These are phyloP conservation scores for Liopterus haemorrhoidalis DNA, from an alignment of 2,888 invertebrate species.

Conservation along the genomic window DNA sequence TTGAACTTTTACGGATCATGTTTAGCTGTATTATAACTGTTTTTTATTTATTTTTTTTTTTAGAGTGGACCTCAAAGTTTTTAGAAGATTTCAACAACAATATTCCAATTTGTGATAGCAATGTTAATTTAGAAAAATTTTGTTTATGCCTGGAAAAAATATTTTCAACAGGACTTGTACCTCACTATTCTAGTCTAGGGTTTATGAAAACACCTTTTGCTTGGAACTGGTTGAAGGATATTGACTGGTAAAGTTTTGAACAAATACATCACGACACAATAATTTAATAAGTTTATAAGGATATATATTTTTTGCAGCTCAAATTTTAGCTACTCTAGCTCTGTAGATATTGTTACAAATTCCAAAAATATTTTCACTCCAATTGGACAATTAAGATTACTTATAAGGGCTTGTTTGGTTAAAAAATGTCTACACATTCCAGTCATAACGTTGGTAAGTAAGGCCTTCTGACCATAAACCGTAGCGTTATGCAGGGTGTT, in stretches of 20 bases:
- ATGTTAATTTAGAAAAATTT: slow-evolving; percentile 46
- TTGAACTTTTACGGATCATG: too few relatives aligned
- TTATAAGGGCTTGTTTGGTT: slow-evolving; percentile 49
- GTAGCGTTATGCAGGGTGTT: too few relatives aligned
- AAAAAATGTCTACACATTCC: slow-evolving; percentile 52
- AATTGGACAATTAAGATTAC: slow-evolving; percentile 47
- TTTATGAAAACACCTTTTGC: slow-evolving; percentile 46
- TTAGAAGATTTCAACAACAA: slow-evolving; percentile 39
- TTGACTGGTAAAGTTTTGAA: slow-evolving; percentile 17
- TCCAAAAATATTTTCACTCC: slow-evolving; percentile 45
- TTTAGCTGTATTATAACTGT: too few relatives aligned
- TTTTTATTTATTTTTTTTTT: slow-evolving; percentile 26
- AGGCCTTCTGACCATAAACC: too few relatives aligned
- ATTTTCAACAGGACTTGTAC: slow-evolving; percentile 51
- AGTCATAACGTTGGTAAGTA: slow-evolving; percentile 48
- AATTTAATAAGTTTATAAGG: slow-evolving; percentile 6
- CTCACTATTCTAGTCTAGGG: slow-evolving; percentile 43
- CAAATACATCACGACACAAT: not conserved
- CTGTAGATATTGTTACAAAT: slow-evolving; percentile 46
- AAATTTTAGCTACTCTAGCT: slow-evolving; percentile 43
- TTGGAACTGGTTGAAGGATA: slow-evolving; percentile 52
- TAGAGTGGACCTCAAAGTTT: slow-evolving; percentile 45
- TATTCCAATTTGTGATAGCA: slow-evolving; percentile 45
- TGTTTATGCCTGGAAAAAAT: slow-evolving; percentile 52
- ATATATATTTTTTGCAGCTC: slow-evolving; percentile 36